phyloP scores from a whole-genome alignment of 30 jellyfish, hydroid and myxozoan species.

The Mastigias papua region DNA sequence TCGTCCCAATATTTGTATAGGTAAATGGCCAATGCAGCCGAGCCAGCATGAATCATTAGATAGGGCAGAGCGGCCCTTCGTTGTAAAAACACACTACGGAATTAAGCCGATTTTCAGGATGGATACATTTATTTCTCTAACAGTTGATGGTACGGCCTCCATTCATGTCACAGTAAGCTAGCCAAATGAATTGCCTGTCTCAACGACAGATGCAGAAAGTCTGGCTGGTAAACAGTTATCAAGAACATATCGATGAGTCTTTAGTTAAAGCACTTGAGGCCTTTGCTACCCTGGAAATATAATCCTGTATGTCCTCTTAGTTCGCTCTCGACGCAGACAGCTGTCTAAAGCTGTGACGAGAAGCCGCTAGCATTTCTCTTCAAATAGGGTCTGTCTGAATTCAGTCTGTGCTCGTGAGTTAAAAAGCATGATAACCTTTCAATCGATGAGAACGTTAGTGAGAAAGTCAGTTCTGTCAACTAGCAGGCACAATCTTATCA shows the following conservation, averaged over 20 bases:
- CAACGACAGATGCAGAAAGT: not conserved
- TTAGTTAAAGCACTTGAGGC: not conserved
- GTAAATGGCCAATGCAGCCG: conserved; percentile 2
- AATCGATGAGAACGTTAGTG: too few relatives aligned
- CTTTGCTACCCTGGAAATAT: not conserved
- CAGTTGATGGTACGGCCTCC: conserved; percentile 1
- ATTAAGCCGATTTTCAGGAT: conserved; percentile 5
- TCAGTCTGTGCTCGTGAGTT: not conserved
- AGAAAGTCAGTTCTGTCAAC: too few relatives aligned
- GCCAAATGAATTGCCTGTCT: not conserved
- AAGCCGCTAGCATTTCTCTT: not conserved
- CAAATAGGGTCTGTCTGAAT: not conserved
- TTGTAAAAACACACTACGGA: conserved; percentile 17
- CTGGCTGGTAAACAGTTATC: not conserved
- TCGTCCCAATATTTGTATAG: conserved; percentile 3
- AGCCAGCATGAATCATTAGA: conserved; percentile 20
- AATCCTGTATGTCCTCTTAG: not conserved
- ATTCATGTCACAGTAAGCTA: not conserved
- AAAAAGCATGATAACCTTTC: not conserved
- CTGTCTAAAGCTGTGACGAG: not conserved
- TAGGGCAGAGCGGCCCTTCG: conserved; percentile 2
- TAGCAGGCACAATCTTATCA: too few relatives aligned
- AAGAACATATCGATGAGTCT: not conserved
- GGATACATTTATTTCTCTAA: not conserved
- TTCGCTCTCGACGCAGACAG: not conserved